These are phyloP conservation scores for Eulemur rufifrons DNA, from an alignment of 2,113 vertebrate species.

Conservation along the genomic window DNA sequence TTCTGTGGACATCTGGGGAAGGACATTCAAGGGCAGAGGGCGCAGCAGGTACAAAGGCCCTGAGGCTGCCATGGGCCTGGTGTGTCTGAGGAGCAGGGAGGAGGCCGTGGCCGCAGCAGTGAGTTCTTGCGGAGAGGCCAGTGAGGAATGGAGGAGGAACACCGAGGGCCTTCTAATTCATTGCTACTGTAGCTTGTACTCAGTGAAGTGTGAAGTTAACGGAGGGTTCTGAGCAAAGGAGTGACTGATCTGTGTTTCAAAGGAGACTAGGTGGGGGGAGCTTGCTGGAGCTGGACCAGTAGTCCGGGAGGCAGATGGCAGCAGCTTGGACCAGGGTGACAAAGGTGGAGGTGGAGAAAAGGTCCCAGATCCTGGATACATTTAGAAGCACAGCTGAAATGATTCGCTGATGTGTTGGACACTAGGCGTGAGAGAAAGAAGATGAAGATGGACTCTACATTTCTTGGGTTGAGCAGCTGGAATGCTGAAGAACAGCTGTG, in stretches of 20 bases:
- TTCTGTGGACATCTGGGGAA: neutral
- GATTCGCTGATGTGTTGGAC: neutral
- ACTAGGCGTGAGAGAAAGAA: neutral
- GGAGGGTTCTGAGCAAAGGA: neutral
- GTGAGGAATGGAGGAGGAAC: neutral
- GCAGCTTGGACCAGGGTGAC: neutral
- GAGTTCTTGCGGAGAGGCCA: neutral
- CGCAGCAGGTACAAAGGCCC: neutral
- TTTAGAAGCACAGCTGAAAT: neutral
- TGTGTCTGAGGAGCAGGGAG: neutral
- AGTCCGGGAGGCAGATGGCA: neutral
- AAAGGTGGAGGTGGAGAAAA: neutral
- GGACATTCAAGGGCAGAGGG: neutral
- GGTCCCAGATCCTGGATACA: neutral
- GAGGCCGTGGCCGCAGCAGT: neutral
- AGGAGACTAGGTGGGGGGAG: neutral
- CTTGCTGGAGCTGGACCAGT: neutral
- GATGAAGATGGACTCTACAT: neutral
- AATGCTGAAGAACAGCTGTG: neutral
- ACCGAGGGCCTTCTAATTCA: neutral
- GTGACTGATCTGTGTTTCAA: neutral
- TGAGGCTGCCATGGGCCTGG: too few species aligned
- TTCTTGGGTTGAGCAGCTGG: neutral
- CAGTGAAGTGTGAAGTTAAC: neutral
- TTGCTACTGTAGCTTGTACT: neutral